Evolutionary conservation across 2,113 vertebrate species (phyloP), one percentile per base, ranked within the genome.

Genomic region (Pampusana beccarii): DNA sequence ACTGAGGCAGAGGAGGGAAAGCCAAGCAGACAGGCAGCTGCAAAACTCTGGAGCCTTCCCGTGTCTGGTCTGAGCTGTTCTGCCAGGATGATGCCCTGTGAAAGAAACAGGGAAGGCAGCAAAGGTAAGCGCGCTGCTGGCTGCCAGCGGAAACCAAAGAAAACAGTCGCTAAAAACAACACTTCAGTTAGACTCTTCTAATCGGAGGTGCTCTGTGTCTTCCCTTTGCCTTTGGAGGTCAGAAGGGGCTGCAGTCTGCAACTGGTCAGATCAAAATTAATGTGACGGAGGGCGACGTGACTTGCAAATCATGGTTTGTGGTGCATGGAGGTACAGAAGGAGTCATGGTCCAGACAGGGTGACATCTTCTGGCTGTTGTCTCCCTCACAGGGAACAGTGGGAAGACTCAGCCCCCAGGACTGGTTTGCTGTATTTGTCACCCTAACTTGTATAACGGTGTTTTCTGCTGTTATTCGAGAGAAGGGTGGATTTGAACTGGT

Each of bases 211-310:
- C 31, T 90, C 57, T 38, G 44, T 64, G 38, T 72, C 9, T 69
- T 80, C 28, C 26, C 23, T 44, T 67, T 82, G 29, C 58, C 24
- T 79, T 31, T 54, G 79, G 31, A 80, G 60, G 46, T 70, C 72
- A 69, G 56, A 62, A 77, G 25, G 34, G 56, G 14, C 33, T 91
- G 51, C 33, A 29, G 14, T 23, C 28, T 71, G 42, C 42, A 51
- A 46, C 28, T 83, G 26, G 8, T 53, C 56, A 23, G 51, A 23
- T 33, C 69, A 84, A 71, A 88, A 64, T 56, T 21, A 31, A 10
- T 9, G 5, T 16, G 56, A 60, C 0, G 0, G 38, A 62, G 38
- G 29, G 34, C 4, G 2, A 0, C 1, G 7, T 61, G 78, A 46
- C 40, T 69, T 40, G 24, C 53, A 58, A 77, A 19, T 21, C 40